Evolutionary conservation across 2,888 invertebrate species (phyloP), one percentile per base, ranked within the genome.

Genomic region (Dichetophora obliterata): DNA sequence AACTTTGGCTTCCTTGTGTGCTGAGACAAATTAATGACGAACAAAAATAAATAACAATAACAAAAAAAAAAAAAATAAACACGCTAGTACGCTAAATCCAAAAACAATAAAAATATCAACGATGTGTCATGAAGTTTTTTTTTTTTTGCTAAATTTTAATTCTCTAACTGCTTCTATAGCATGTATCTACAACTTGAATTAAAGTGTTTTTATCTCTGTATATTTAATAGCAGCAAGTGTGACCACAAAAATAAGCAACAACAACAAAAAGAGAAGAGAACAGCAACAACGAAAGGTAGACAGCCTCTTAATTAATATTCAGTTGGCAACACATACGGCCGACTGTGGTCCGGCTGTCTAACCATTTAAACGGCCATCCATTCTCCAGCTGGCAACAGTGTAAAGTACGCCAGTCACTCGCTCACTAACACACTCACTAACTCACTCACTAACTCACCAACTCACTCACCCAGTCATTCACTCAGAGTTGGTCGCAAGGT

Each of bases 41-140:
- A 24, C 19, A 27, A 59, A 59, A 24, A 34, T 34, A 34, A 34
- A 65, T 31, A 43, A 11, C 43, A 43, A 43, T 43, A 9, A 43
- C 14, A 59, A 59, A 11, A 24, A 11, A 19, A n/a, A 68, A 27
- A 22, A 8, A 48, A 6, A 50, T 0, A 68, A 69, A 69, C 48
- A 27, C 16, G 22, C 27, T 69, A 34, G n/a, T 5, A 31, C 31
- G 5, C 3, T 34, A 27, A 50, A 68, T 19, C 24, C 14, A 68
- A 68, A 68, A 68, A 50, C 43, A 24, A 24, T 24, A 48, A 48
- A 48, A 50, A 48, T 50, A 22, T 50, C 48, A 71, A 57, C 54
- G 43, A 66, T 57, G 71, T 71, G 71, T 71, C 57, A 71, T 71
- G 59, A 71, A 71, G 57, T 43, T 19, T 8, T 57, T 5, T 57